Percentiles rank a stretch among this genome's conserved stretches.
phyloP scores from a whole-genome alignment of 2,113 vertebrate species.

The Campylorhamphus procurvoides region DNA sequence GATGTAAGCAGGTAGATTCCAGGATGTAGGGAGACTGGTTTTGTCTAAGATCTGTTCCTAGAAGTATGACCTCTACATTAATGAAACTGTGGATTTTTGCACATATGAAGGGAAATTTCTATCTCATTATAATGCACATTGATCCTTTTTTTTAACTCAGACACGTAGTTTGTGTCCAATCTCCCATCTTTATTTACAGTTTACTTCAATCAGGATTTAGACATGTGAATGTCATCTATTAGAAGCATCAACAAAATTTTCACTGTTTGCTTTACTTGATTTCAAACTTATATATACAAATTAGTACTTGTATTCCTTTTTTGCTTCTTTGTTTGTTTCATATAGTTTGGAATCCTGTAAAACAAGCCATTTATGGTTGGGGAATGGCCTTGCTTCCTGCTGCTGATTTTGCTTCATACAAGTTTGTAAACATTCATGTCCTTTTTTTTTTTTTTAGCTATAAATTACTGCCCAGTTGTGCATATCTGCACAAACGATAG shows the following conservation, averaged over 20 bases:
- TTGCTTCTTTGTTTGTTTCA: background rate
- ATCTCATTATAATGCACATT: conserved; percentile 33
- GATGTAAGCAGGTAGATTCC: conserved; percentile 33
- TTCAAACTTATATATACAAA: background rate
- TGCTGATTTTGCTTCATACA: conserved; percentile 32
- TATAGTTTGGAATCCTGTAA: background rate
- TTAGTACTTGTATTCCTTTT: background rate
- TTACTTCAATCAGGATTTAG: background rate
- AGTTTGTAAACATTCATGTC: background rate
- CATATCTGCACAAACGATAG: background rate
- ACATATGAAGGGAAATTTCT: conserved; percentile 54
- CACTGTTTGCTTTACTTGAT: conserved; percentile 22
- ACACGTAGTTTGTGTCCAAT: background rate
- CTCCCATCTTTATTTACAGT: background rate
- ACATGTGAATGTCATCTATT: background rate
- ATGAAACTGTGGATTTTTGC: conserved; percentile 63
- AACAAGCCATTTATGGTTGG: background rate
- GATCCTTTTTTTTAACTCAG: background rate
- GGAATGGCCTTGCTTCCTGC: conserved; percentile 31
- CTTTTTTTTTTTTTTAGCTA: background rate
- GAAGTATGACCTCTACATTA: conserved; percentile 58
- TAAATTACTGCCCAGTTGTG: conserved; percentile 13
- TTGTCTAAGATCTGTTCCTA: conserved; percentile 17
- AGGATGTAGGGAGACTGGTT: conserved; percentile 37
- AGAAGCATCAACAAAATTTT: background rate